phyloP scores from a whole-genome alignment of 2,113 vertebrate genomes.

The Cyanoderma ruficeps region DNA sequence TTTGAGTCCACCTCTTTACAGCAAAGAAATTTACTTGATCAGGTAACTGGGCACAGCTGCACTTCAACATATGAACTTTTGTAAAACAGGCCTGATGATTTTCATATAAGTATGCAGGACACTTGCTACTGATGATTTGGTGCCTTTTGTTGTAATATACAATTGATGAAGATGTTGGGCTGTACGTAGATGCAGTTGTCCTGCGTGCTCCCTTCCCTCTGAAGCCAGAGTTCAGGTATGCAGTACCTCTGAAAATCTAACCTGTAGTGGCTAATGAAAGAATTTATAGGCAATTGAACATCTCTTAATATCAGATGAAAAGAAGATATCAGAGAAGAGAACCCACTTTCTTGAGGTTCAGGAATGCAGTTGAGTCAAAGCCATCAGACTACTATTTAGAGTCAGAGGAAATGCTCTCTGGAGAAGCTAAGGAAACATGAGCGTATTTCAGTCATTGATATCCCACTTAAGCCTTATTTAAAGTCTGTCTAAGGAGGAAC shows the following conservation, averaged over 20 bases:
- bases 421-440: constrained; percentile 4
- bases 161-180: background rate
- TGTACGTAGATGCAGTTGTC: background rate
- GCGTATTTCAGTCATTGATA: constrained; percentile 12
- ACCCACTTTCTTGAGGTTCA: background rate
- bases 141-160: background rate
- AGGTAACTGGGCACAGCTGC: background rate
- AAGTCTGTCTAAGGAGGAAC: background rate
- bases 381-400: background rate
- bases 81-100: background rate
- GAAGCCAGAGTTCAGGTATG: background rate
- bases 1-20: background rate
- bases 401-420: constrained; percentile 3
- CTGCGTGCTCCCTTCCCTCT: background rate
- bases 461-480: constrained; percentile 27
- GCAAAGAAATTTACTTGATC: background rate
- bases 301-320: background rate
- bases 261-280: background rate
- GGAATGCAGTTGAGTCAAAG: background rate
- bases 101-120: background rate
- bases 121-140: background rate
- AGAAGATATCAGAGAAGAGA: background rate
- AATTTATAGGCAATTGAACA: background rate
- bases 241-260: background rate
- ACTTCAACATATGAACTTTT: background rate